These are phyloP conservation scores for Odobenus rosmarus DNA, from an alignment of 2,113 vertebrate species.

Conservation along the genomic window DNA sequence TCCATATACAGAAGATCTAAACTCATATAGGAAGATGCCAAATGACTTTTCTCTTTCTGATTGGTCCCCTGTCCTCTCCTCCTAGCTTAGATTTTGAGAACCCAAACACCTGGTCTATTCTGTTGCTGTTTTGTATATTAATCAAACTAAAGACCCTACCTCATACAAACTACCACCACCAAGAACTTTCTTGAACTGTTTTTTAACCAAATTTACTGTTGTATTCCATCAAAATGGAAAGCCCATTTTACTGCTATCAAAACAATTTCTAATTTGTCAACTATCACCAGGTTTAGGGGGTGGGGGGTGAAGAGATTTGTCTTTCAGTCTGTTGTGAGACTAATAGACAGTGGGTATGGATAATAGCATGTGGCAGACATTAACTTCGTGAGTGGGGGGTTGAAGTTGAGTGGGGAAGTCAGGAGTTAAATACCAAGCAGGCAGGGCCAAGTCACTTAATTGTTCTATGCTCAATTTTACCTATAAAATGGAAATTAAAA, in stretches of 20 bases:
- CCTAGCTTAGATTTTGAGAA: neutral
- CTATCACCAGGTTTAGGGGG: neutral
- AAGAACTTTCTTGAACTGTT: conserved; percentile 1
- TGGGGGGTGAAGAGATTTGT: neutral
- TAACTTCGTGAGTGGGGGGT: neutral
- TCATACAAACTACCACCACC: neutral
- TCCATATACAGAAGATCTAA: neutral
- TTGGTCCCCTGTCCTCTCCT: neutral
- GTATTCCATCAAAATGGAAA: conserved; percentile 9
- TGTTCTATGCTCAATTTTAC: neutral
- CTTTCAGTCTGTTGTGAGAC: neutral
- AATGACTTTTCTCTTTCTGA: neutral
- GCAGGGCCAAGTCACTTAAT: neutral
- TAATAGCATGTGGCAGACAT: neutral
- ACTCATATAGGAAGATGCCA: neutral
- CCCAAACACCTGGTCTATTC: neutral
- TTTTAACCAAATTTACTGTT: conserved; percentile 12
- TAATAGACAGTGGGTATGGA: neutral
- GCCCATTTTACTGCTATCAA: neutral
- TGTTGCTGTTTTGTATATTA: neutral
- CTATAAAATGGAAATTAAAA: neutral
- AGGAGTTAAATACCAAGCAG: neutral
- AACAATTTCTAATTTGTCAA: neutral
- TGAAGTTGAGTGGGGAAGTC: neutral
- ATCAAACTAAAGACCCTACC: neutral